A percentile compares a stretch with the other conserved stretches of the same genome.
These are phyloP conservation scores for Hylomyscus alleni DNA, from an alignment of 2,797 vertebrate genomes.

Conservation along the genomic window DNA sequence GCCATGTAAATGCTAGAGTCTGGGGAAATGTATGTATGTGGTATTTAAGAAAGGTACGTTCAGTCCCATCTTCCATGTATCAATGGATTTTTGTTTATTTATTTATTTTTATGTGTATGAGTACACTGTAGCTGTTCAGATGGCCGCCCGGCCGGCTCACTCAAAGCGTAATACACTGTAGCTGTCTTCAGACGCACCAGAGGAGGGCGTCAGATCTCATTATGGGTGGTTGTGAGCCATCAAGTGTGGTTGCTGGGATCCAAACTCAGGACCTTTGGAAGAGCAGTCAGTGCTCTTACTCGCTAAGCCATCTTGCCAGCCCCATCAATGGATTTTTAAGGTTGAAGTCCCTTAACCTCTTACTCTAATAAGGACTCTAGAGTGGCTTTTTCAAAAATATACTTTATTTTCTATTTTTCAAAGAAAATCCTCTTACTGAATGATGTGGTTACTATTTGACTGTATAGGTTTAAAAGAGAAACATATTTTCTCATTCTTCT, in stretches of 20 bases:
- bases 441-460: neutral
- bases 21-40: neutral
- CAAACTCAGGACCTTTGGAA: too few relatives aligned
- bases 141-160: too few relatives aligned
- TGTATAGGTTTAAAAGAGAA: slow-evolving; percentile 31
- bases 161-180: too few relatives aligned
- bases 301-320: too few relatives aligned
- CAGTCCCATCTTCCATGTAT: neutral
- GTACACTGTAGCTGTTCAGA: too few relatives aligned
- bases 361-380: neutral
- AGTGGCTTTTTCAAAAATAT: slow-evolving; percentile 42
- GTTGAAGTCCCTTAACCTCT: neutral
- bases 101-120: too few relatives aligned
- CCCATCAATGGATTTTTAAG: neutral
- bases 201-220: too few relatives aligned
- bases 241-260: too few relatives aligned
- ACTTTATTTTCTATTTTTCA: neutral
- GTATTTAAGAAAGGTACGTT: neutral
- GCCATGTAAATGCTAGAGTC: neutral
- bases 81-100: too few relatives aligned
- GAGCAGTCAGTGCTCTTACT: too few relatives aligned
- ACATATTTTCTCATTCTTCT: slow-evolving; percentile 18
- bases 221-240: too few relatives aligned
- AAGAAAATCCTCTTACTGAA: neutral
- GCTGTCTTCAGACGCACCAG: too few relatives aligned